phyloP scores from a whole-genome alignment of 2,888 invertebrate genomes.

The Oxystoma pomonae region DNA sequence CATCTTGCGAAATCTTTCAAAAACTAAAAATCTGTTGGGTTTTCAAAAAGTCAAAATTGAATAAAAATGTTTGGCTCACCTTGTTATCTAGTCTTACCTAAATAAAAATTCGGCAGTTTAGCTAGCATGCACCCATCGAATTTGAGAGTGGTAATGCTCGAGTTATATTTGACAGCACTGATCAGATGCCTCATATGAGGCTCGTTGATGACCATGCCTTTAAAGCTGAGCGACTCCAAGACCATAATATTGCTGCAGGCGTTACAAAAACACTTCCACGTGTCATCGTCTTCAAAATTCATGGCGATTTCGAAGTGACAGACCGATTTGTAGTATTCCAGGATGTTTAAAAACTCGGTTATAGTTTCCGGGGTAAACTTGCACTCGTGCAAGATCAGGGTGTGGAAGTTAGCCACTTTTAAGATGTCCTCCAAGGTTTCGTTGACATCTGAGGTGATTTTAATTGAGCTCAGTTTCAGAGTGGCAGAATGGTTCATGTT shows the following conservation, averaged over 20 bases:
- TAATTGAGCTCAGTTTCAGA: constrained; percentile 38
- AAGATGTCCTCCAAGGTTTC: constrained; percentile 43
- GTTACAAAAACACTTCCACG: constrained; percentile 40
- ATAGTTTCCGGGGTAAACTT: constrained; percentile 39
- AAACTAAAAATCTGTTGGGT: too few relatives aligned
- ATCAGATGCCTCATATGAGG: constrained; percentile 38
- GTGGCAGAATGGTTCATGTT: constrained; percentile 42
- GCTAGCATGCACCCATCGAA: constrained; percentile 39
- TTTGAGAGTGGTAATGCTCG: constrained; percentile 38
- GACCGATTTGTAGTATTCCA: constrained; percentile 42
- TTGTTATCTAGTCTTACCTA: too few relatives aligned
- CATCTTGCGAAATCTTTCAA: too few relatives aligned
- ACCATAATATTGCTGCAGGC: constrained; percentile 36
- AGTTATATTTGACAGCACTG: constrained; percentile 35
- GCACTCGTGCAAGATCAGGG: constrained; percentile 38
- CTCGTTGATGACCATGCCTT: constrained; percentile 38
- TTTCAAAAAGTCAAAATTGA: too few relatives aligned
- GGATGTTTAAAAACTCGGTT: constrained; percentile 41
- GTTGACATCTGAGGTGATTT: constrained; percentile 40
- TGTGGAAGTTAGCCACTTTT: constrained; percentile 41
- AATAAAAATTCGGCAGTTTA: constrained; percentile 39
- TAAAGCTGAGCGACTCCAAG: constrained; percentile 38
- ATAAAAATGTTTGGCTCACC: too few relatives aligned
- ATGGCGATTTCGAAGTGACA: constrained; percentile 39
- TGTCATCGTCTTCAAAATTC: constrained; percentile 38